Conservation (phyloP, 2,113 vertebrate genomes). For the Gambusia affinis region DNA sequence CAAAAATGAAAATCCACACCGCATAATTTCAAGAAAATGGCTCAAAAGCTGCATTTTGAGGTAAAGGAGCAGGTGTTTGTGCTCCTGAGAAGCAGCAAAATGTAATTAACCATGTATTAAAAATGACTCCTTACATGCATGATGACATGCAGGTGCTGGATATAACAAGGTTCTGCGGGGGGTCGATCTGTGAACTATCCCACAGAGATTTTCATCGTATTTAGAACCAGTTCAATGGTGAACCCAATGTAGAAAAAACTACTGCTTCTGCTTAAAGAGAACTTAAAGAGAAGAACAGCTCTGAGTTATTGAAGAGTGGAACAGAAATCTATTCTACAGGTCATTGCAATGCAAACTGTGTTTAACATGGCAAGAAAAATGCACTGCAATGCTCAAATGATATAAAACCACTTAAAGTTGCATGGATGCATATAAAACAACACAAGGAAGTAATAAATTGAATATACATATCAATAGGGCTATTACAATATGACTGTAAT, state of each 20-base stretch:
- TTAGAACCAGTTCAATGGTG: neutral
- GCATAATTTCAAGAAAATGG: neutral
- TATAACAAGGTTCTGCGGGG: neutral
- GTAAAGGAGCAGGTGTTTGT: slow-evolving; percentile 44
- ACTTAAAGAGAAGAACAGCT: neutral
- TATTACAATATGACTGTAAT: too few species aligned
- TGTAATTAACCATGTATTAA: slow-evolving; percentile 47
- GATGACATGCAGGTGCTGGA: slow-evolving; percentile 15
- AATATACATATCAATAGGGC: too few species aligned
- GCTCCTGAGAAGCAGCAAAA: slow-evolving; percentile 27
- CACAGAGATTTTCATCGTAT: neutral
- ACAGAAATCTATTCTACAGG: too few species aligned
- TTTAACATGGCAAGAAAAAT: too few species aligned
- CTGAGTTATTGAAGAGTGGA: too few species aligned
- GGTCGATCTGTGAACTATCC: neutral
- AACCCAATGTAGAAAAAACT: neutral
- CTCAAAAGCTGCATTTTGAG: slow-evolving; percentile 21
- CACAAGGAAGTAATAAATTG: too few species aligned
- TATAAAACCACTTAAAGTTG: too few species aligned
- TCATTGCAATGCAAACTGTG: too few species aligned
- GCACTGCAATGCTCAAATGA: too few species aligned
- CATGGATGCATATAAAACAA: too few species aligned
- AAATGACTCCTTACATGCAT: slow-evolving; percentile 22
- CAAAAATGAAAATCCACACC: slow-evolving; percentile 1
- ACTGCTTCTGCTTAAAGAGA: neutral